Evolutionary conservation across 2,113 vertebrate genomes (phyloP).

Genomic region (Lanius ludovicianus): DNA sequence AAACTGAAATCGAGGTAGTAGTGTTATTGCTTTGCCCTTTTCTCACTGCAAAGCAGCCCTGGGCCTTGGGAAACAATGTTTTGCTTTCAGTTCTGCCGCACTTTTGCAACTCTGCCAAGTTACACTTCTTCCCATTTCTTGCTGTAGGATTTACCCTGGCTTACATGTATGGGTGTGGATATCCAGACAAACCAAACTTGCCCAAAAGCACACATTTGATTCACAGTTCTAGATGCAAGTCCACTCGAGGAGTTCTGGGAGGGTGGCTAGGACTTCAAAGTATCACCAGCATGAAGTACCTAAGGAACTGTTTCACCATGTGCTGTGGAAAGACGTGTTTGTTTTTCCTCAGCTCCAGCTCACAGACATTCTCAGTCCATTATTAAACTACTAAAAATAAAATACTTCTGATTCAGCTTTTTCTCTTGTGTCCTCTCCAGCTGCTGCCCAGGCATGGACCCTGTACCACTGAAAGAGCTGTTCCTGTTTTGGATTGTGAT

Average conservation of each 20-base stretch:
- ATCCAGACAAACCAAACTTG: neutral
- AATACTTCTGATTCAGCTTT: conserved; percentile 25
- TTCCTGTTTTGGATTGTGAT: conserved; percentile 47
- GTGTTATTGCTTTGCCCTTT: neutral
- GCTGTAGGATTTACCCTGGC: neutral
- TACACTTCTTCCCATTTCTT: neutral
- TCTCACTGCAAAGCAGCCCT: neutral
- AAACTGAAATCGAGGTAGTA: neutral
- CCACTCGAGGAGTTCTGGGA: neutral
- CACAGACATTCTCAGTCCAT: neutral
- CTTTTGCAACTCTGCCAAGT: neutral
- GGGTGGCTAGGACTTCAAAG: neutral
- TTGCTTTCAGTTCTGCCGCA: neutral
- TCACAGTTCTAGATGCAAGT: neutral
- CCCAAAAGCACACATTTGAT: neutral
- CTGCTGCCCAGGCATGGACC: neutral
- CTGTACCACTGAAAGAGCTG: neutral
- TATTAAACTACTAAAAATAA: conserved; percentile 44
- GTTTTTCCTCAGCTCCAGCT: neutral
- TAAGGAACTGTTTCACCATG: neutral
- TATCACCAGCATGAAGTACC: neutral
- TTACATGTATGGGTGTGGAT: neutral
- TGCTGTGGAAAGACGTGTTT: neutral
- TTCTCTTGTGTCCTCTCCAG: neutral
- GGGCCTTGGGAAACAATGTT: neutral